Base-by-base conservation (phyloP, 2,888 invertebrate genomes). In the Incurvaria masculella region DNA sequence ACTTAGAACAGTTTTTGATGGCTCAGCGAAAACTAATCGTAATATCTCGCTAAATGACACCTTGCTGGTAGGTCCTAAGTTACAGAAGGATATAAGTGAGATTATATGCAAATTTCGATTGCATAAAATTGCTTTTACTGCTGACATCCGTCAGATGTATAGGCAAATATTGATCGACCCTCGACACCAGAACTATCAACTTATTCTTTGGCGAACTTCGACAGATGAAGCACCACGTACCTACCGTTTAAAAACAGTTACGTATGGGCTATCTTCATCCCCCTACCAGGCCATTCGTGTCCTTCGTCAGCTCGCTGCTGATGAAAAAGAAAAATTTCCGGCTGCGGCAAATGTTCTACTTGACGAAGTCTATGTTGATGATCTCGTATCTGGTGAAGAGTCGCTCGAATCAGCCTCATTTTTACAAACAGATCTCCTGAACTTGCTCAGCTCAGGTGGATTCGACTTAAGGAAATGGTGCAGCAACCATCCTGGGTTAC, bases 1-100 rank as follows among this genome's bases (percentile, higher is more conserved):
- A 43, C 45, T 60, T 6, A 51, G 59, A 3, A 48, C 51, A 2
- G 61, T 60, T 1, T 59, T 56, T 45, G 58, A 61, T 42, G 58
- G 52, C 2, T 56, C 56, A 16, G 56, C 57, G 10, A 26, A 18
- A n/a, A 49, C 56, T 5, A 44, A 52, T 10, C 42, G 55, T 2
- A 55, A 53, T 18, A 23, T 44, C 10, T 57, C 57, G 2, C 33
- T 54, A n/a, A 57, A 55, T 44, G 47, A 54, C 18, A 48, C 56
- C 2, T 49, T 52, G 26, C 26, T 47, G 33, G 49, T 56, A 1
- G 55, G 55, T 8, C 57, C 57, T 1, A 51, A 49, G 14, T 51
- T 57, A 10, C 56, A 57, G 26, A 51, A 54, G 4, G 53, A 53
- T 38, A 39, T 57, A 4, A 47, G 50, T 4, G 52, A 52, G 1